phyloP scores from a whole-genome alignment of 2,888 invertebrate genomes.

The Aporophyla lueneburgensis region DNA sequence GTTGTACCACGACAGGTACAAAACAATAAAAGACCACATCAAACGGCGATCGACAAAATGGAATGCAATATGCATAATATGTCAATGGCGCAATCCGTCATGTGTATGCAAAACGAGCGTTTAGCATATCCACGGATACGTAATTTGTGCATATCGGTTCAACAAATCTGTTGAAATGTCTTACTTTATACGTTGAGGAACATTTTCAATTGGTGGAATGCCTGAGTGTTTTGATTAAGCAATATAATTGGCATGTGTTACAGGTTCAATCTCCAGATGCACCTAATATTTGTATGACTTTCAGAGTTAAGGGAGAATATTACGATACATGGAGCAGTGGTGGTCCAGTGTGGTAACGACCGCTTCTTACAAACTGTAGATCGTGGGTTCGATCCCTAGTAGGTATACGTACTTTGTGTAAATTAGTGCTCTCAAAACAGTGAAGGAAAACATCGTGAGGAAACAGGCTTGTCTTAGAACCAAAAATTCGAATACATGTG shows the following conservation, averaged over 20 bases:
- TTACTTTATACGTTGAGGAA: conserved; percentile 14
- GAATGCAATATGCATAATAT: conserved; percentile 49
- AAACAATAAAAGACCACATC: neutral
- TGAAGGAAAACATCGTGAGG: too few species aligned
- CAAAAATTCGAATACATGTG: too few species aligned
- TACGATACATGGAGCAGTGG: too few species aligned
- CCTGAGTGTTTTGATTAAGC: neutral
- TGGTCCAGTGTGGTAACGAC: too few species aligned
- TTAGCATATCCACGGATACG: conserved; percentile 52
- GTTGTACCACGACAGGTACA: neutral
- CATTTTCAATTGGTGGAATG: neutral
- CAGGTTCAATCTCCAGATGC: neutral
- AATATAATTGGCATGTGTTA: too few species aligned
- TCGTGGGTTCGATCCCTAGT: too few species aligned
- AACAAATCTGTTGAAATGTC: conserved; percentile 31
- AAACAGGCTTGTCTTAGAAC: too few species aligned
- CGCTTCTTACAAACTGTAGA: too few species aligned
- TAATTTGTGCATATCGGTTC: conserved; percentile 55
- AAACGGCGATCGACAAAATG: conserved; percentile 25
- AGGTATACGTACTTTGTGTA: too few species aligned
- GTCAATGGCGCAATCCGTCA: conserved; percentile 55
- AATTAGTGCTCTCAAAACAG: too few species aligned
- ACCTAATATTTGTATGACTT: neutral
- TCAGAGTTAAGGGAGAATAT: too few species aligned
- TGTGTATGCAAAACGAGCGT: conserved; percentile 52